Percentiles rank a stretch among this genome's conserved stretches.
phyloP scores from a whole-genome alignment of 2,888 invertebrate species.

The Mimachlamys varia region DNA sequence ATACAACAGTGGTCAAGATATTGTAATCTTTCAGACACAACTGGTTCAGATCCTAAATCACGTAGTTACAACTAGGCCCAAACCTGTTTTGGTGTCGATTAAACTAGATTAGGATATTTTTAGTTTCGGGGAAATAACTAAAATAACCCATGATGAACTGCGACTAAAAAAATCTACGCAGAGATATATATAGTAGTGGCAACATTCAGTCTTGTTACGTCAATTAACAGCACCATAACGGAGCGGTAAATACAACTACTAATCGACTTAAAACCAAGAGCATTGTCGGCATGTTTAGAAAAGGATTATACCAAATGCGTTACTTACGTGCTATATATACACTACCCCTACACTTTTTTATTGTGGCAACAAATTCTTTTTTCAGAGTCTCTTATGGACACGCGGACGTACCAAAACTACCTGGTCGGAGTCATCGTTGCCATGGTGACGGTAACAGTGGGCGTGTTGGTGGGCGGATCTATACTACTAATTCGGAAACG shows the following conservation, averaged over 20 bases:
- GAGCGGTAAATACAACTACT: neutral
- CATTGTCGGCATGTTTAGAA: neutral
- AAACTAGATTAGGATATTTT: too few relatives aligned
- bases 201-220: neutral
- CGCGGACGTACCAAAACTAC: neutral
- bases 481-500: neutral
- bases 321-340: neutral
- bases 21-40: too few relatives aligned
- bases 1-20: too few relatives aligned
- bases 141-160: too few relatives aligned
- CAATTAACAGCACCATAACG: neutral
- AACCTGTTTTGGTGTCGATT: too few relatives aligned
- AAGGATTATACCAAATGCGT: neutral
- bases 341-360: neutral
- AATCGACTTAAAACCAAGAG: neutral
- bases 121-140: too few relatives aligned
- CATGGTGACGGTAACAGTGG: neutral
- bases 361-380: neutral
- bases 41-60: too few relatives aligned
- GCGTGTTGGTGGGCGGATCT: neutral
- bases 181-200: too few relatives aligned
- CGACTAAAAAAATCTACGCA: too few relatives aligned
- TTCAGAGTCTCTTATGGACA: neutral
- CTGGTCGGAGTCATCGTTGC: neutral
- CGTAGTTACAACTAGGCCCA: too few relatives aligned